Evolutionary conservation across 2,113 vertebrate genomes (phyloP).

Genomic region (Australoheros scitulus): DNA sequence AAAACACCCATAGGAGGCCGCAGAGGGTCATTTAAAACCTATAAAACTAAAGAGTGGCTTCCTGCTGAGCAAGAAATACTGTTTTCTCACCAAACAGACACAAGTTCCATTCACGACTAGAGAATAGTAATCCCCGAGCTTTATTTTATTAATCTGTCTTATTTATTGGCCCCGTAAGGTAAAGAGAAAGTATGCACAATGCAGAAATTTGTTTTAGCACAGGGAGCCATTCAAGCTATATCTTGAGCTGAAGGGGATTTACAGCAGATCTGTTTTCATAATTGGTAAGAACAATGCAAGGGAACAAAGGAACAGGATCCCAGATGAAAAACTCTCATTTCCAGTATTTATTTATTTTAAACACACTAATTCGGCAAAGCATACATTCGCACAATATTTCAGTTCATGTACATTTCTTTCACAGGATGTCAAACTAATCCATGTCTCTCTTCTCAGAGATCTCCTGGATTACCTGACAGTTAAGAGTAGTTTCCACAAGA

Average conservation of each 20-base stretch:
- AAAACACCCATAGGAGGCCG: constrained; percentile 28
- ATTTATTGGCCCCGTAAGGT: constrained; percentile 46
- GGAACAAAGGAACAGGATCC: neutral
- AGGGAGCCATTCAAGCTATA: neutral
- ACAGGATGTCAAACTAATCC: constrained; percentile 1
- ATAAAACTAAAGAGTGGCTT: constrained; percentile 32
- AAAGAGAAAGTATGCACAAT: constrained; percentile 40
- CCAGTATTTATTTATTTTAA: constrained; percentile 59
- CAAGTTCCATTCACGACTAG: constrained; percentile 32
- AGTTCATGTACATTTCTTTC: constrained; percentile 31
- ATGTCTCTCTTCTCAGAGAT: constrained; percentile 6
- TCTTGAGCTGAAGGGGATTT: neutral
- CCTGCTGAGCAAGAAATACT: constrained; percentile 26
- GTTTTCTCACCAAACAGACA: constrained; percentile 61
- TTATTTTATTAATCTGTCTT: constrained; percentile 15
- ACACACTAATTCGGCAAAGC: constrained; percentile 38
- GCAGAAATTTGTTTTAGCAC: constrained; percentile 31
- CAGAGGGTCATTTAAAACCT: constrained; percentile 50
- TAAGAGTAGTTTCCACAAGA: constrained; percentile 6
- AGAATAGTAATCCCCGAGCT: constrained; percentile 16
- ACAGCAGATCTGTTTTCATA: neutral
- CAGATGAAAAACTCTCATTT: constrained; percentile 28
- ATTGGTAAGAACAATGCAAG: neutral
- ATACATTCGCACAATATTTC: constrained; percentile 27
- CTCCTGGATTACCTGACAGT: constrained; percentile 13